Percentiles rank a stretch among this genome's conserved stretches.
Evolutionary conservation across 2,113 vertebrate species (phyloP).

Genomic region (Lophius piscatorius): DNA sequence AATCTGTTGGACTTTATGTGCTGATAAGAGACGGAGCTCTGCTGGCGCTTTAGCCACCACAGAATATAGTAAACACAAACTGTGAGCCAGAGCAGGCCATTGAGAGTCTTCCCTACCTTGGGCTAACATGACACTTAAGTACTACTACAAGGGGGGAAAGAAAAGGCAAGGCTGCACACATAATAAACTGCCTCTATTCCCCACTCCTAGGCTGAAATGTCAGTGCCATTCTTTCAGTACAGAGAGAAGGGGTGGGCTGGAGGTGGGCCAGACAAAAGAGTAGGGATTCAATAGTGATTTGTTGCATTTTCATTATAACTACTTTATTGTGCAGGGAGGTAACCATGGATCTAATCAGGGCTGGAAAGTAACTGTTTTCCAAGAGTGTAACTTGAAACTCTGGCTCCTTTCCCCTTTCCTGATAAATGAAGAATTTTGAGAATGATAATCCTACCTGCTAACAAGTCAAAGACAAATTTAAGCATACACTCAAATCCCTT

Average conservation of each 20-base stretch:
- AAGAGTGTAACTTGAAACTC: conserved; percentile 73
- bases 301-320: conserved; percentile 79
- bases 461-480: conserved; percentile 64
- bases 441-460: conserved; percentile 65
- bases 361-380: conserved; percentile 71
- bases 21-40: conserved; percentile 87
- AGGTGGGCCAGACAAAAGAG: conserved; percentile 62
- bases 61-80: conserved; percentile 88
- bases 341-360: conserved; percentile 79
- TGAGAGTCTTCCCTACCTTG: conserved; percentile 84
- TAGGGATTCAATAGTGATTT: conserved; percentile 71
- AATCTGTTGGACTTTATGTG: conserved; percentile 89
- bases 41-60: conserved; percentile 77
- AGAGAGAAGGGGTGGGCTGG: conserved; percentile 49
- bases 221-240: conserved; percentile 74
- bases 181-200: conserved; percentile 84
- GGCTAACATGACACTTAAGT: conserved; percentile 91
- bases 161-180: conserved; percentile 81
- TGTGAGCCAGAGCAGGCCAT: conserved; percentile 85
- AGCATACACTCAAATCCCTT: conserved; percentile 62
- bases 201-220: conserved; percentile 77
- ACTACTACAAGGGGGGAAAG: conserved; percentile 83
- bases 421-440: conserved; percentile 64
- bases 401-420: background rate
- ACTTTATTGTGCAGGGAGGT: conserved; percentile 71